Base-by-base conservation (phyloP, 2,113 vertebrate genomes). In the Psephotus haematonotus region DNA sequence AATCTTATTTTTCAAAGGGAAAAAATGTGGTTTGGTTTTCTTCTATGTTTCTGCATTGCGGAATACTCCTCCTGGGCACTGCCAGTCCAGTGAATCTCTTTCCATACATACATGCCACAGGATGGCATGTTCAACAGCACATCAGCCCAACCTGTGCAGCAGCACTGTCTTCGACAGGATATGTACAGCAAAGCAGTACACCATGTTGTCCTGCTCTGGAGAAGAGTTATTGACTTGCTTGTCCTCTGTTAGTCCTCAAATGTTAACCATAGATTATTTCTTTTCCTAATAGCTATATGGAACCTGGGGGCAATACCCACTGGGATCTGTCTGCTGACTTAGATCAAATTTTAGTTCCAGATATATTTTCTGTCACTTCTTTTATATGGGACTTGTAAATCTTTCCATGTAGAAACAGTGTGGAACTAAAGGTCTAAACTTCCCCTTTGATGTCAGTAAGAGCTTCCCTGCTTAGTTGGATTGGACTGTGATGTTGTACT, bases 361-460 rank as follows among this genome's bases (percentile, higher is more conserved):
- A 90, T 95, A 75, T 83, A 95, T 95, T 95, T 96, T 81, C 92
- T 86, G 95, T 78, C 88, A 90, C 76, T 93, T 90, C 55, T 88
- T 92, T 92, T 90, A 78, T 90, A 92, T 81, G 62, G 71, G 64
- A 31, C 79, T 86, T 95, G 95, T 90, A 95, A 96, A 96, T 90
- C 93, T 93, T 95, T 81, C 96, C 49, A 82, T 85, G 85, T 83
- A 80, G 88, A 91, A 97, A 93, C 79, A 49, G 64, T n/a, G 92
- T 93, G 90, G 82, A 94, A 93, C 90, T 90, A 43, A 92, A 88
- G 92, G 83, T 93, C 86, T 95, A 64, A 95, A 83, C 33, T 90
- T 78, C 86, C 47, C 52, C 88, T 95, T 94, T 88, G 82, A 95
- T 78, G 72, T 88, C 76, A 86, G 39, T 83, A 94, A 93, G 90